Evolutionary conservation across 2,888 invertebrate species (phyloP).

Genomic region (Mechanitis mazaeus): DNA sequence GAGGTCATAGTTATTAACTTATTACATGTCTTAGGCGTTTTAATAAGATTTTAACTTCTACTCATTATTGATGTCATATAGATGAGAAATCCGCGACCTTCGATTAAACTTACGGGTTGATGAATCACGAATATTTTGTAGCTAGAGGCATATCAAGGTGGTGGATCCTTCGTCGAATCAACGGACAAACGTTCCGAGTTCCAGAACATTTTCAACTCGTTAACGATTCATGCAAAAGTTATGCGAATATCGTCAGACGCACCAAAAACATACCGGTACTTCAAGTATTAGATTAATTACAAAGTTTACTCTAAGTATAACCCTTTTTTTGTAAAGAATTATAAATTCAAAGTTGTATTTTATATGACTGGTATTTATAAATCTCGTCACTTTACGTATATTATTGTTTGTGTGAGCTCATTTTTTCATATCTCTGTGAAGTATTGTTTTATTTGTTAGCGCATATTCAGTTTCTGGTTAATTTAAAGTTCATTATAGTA

Average conservation of each 20-base stretch:
- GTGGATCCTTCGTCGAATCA: constrained; percentile 54
- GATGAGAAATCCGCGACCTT: constrained; percentile 53
- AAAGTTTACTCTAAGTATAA: too few relatives aligned
- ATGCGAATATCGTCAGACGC: constrained; percentile 49
- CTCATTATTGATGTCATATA: too few relatives aligned
- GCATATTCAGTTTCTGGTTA: constrained; percentile 59
- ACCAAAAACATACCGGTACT: constrained; percentile 5
- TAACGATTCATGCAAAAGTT: constrained; percentile 63
- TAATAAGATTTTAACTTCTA: too few relatives aligned
- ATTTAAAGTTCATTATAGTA: constrained; percentile 65
- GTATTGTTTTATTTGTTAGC: constrained; percentile 61
- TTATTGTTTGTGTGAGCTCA: constrained; percentile 31
- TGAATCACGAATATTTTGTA: constrained; percentile 57
- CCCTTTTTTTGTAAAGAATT: too few relatives aligned
- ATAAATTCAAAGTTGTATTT: too few relatives aligned
- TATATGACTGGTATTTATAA: too few relatives aligned
- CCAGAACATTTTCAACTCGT: constrained; percentile 56
- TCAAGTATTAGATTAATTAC: too few relatives aligned
- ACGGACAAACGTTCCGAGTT: constrained; percentile 50
- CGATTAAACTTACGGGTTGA: constrained; percentile 49
- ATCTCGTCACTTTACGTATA: too few relatives aligned
- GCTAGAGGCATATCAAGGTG: constrained; percentile 44
- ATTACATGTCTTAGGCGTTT: neutral
- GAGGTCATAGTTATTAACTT: constrained; percentile 6
- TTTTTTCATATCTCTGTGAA: constrained; percentile 47